Base-by-base conservation (phyloP, 2,797 vertebrate genomes). In the Fistularia commersonii region DNA sequence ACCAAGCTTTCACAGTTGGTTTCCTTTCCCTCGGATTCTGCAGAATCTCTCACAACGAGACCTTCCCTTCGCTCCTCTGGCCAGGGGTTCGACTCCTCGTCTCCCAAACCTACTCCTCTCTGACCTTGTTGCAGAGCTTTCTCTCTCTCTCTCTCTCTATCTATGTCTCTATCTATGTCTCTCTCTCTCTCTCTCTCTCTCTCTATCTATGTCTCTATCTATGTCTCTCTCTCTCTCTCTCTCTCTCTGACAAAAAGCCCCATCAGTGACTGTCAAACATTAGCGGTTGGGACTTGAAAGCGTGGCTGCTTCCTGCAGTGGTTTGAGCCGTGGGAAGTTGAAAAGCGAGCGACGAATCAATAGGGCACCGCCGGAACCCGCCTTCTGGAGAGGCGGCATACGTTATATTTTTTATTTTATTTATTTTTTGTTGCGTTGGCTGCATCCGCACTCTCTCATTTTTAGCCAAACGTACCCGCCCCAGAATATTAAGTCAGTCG, bases 401-500 rank as follows among this genome's bases (percentile, higher is more conserved):
- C n/a, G n/a, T n/a, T n/a, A n/a, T n/a, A n/a, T n/a, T n/a, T n/a
- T n/a, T n/a, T n/a, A n/a, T n/a, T n/a, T n/a, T n/a, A n/a, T n/a
- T n/a, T n/a, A n/a, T n/a, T n/a, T n/a, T n/a, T n/a, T n/a, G n/a
- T n/a, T n/a, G n/a, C n/a, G n/a, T n/a, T n/a, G n/a, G n/a, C n/a
- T n/a, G n/a, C n/a, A n/a, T 37, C 41, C 11, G 9, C 45, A 23
- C 8, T 3, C 7, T 10, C 12, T 35, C 23, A 4, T 11, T 36
- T 57, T 54, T 12, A 34, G 35, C 63, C 10, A 31, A n/a, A n/a
- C n/a, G n/a, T n/a, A n/a, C n/a, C n/a, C 41, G 3, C 37, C 57
- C 74, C 48, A 51, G 54, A 79, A 81, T 83, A 77, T 77, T 70
- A 63, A 72, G 69, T 14, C 8, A 57, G 51, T 51, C 33, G 53